Evolutionary conservation across 2,888 invertebrate genomes (phyloP), one percentile per base, ranked within the genome.

Genomic region (Crematogaster levior): DNA sequence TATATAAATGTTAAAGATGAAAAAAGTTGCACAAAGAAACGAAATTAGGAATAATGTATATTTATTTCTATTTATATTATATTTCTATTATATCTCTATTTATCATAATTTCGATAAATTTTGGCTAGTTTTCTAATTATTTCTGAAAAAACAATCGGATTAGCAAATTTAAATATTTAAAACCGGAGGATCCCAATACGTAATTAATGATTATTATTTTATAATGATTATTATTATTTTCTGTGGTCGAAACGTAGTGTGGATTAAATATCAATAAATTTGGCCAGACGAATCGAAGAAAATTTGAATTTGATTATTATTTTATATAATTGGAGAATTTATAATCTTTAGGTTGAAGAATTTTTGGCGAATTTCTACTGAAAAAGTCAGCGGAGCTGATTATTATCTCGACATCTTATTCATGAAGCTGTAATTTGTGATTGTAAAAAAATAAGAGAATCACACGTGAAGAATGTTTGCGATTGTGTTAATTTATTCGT

Each of bases 371-470:
- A 6, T n/a, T 24, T 1, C 40, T 12, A 27, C 27, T 60, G 34
- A 21, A 46, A 40, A 40, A n/a, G 27, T 74, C 61, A 73, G 30
- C 34, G 24, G 30, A 60, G 40, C 27, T 15, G 53, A 43, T 40
- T 15, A 48, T 63, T 51, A 40, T 21, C n/a, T 53, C 6, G 24
- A 37, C 30, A 12, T 75, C 27, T 75, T 37, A 46, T 63, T 75
- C 27, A 12, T 10, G 21, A 15, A 53, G 43, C 15, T 46, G 10
- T 43, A 40, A 72, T 27, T 7, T 68, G 60, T 9, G 58, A 30
- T 60, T 18, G 21, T 46, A 46, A 73, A 73, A 73, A 58, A 73
- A 21, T n/a, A n/a, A n/a, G 21, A 56, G 18, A 63, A 60, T 24
- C 27, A 15, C 34, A 43, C 21, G 5, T 24, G 12, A 6, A 27